Evolutionary conservation across 2,113 vertebrate genomes (phyloP), one percentile per base, ranked within the genome.

Genomic region (Leucopsar rothschildi): DNA sequence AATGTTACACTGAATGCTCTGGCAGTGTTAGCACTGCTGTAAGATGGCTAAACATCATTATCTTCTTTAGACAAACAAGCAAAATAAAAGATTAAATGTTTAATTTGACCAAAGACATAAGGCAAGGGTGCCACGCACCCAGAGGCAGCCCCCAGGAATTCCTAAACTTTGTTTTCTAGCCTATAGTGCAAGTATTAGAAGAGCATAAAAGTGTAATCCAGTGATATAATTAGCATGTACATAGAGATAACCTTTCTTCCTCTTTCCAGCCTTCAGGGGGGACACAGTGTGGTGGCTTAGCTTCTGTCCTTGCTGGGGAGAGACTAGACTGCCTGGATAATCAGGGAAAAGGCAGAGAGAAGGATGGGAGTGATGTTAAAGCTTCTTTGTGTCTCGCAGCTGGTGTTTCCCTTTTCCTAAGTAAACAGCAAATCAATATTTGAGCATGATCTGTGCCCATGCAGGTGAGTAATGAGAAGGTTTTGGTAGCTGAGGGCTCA

Each of bases 101-200:
- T 42, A 25, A 44, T 49, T 63, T 56, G 24, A 82, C 44, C 37
- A 45, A 79, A 66, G 42, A 29, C 12, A 39, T 10, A 45, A 82
- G 25, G 15, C 24, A 86, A 68, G 6, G 22, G 11, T 75, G 9
- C 28, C 57, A 35, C 0, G 0, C 28, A 76, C 17, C 12, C 65
- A 65, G 24, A 87, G 33, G 6, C n/a, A 68, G 50, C 9, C 17
- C 29, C 33, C 5, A 33, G 63, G n/a, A 63, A 27, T 45, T 47
- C 49, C 70, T 53, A 39, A 35, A 55, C 15, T 72, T 68, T 24
- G 15, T 20, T 9, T 73, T 87, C 56, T 52, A 11, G 4, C 37
- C 39, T 65, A 12, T 9, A 50, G 16, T 56, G 40, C 21, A 49
- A 68, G 27, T 27, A 39, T 40, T 31, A 68, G 53, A 86, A 64